phyloP scores from a whole-genome alignment of 2,888 invertebrate species.

The Pollenia griseotomentosa region DNA sequence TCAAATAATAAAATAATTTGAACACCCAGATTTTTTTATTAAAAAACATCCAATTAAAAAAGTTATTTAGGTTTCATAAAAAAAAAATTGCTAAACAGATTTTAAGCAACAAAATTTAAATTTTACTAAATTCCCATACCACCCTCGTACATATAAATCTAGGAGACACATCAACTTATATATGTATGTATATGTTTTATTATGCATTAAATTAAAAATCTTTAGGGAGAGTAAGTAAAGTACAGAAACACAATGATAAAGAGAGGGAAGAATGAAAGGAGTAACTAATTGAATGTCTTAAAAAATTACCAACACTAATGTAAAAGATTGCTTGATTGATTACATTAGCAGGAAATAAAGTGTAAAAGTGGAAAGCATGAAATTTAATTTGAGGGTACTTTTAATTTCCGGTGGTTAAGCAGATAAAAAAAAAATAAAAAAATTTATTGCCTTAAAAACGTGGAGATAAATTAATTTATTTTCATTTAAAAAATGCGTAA shows the following conservation, averaged over 20 bases:
- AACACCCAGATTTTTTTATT: too few relatives aligned
- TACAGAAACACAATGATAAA: background rate
- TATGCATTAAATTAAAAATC: slow-evolving; percentile 30
- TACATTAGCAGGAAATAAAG: slow-evolving; percentile 59
- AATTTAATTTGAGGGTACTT: slow-evolving; percentile 28
- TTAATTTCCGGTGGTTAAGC: background rate
- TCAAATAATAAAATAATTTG: too few relatives aligned
- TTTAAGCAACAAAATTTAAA: background rate
- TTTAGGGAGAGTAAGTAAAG: background rate
- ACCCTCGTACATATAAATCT: background rate
- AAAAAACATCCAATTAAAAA: too few relatives aligned
- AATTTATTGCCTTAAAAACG: background rate
- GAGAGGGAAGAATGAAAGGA: background rate
- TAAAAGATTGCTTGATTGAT: slow-evolving; percentile 53
- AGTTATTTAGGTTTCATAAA: too few relatives aligned
- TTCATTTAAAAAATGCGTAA: background rate
- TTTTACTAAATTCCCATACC: background rate
- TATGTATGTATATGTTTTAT: background rate
- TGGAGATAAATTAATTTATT: background rate
- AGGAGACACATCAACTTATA: background rate
- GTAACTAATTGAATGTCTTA: slow-evolving; percentile 3
- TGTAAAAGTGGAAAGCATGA: slow-evolving; percentile 23
- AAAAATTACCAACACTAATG: slow-evolving; percentile 34
- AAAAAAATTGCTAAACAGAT: too few relatives aligned
- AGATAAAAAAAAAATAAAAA: background rate